Base-by-base conservation (phyloP, 2,888 invertebrate genomes). In the Drosophila prostipennis region DNA sequence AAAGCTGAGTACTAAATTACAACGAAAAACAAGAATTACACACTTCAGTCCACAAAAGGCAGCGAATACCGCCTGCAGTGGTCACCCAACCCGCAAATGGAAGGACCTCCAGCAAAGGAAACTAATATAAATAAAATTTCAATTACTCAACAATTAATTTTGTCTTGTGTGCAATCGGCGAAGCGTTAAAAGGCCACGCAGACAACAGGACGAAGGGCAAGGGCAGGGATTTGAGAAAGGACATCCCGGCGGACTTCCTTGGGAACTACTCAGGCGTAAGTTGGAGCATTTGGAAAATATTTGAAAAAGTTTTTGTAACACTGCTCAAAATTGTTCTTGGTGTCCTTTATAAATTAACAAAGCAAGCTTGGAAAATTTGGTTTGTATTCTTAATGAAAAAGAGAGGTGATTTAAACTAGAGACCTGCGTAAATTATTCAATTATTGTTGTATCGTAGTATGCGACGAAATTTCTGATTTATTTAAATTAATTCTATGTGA, bases 131-230 rank as follows among this genome's bases (percentile, higher is more conserved):
- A 91, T 91, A 91, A 91, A 91, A 91, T 91, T 91, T 90, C 92
- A 92, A 92, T 91, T 91, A 92, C 89, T 92, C 91, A 91, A 91
- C 91, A 91, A 92, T 91, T 91, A 91, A 92, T 92, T 92, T 89
- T 80, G 91, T 92, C 90, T 89, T 90, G 89, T 84, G 80, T 81
- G 82, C 88, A 90, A 78, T 84, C 91, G 89, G 57, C 90, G 89
- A 90, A 88, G 90, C 91, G 90, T 90, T 90, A 90, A 90, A 87
- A 86, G 73, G 76, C 74, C 72, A 72, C 64, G 63, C 60, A 64
- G 75, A 64, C 51, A 55, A 23, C 42, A 56, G 58, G 67, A 42
- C 32, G 36, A 36, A 36, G n/a, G 51, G 43, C 43, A 37, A 32
- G 42, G 49, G 32, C 59, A 16, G 36, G 59, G 61, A 63, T 65